Base-by-base conservation (phyloP, 2,888 invertebrate species). In the Brachyopa scutellaris region DNA sequence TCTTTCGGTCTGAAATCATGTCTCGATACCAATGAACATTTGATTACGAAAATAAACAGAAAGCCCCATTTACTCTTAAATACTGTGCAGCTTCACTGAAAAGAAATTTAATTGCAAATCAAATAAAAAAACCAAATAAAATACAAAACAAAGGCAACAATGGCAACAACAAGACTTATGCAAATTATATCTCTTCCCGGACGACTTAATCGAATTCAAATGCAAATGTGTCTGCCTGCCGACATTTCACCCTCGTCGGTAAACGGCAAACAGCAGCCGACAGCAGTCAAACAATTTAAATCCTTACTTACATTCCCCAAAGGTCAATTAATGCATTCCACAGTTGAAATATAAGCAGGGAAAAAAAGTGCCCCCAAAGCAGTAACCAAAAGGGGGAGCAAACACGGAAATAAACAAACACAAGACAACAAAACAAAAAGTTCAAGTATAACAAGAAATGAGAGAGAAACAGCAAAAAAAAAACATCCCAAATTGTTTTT, bases 311-410 rank as follows among this genome's bases (percentile, higher is more conserved):
- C 82, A 77, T 82, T 82, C 77, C 82, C 82, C 47, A 77, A 82
- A 82, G 82, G 82, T 82, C 82, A 82, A 82, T 82, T 82, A 82
- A 77, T 82, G 82, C 82, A 82, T 77, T 82, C 76, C 77, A 55
- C 82, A 45, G 59, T 38, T 13, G 19, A 69, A 17, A 38, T 31
- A 38, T n/a, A 13, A 26, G 13, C 53, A 55, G 38, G 8, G 4
- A 9, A 38, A 55, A 49, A 69, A 45, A 64, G 45, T 62, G 29
- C 29, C 62, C 74, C 66, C 51, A 47, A 59, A 42, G 57, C 66
- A 33, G 53, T 19, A 59, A 53, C 53, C 40, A 19, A 66, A 76
- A 42, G 66, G 66, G 59, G 59, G 47, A 59, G 38, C 47, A 38
- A 67, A 82, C 82, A 82, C 66, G 70, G 66, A 70, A 72, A 82